Evolutionary conservation across 2,888 invertebrate species (phyloP), one percentile per base, ranked within the genome.

Genomic region (Chymomyza caudatula): DNA sequence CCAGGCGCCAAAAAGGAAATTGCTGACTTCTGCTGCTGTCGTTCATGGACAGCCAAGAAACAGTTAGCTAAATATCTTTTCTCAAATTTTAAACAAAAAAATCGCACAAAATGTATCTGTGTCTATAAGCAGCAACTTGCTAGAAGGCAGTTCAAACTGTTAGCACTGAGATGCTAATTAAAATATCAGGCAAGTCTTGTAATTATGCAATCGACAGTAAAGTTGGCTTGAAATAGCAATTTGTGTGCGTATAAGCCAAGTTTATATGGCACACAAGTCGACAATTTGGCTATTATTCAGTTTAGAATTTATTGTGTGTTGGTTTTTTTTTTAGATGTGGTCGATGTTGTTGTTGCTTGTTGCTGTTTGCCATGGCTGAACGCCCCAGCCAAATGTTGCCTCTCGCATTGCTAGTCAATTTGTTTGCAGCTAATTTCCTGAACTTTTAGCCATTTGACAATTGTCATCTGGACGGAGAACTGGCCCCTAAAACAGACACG

Each of bases 401-500:
- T n/a, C n/a, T 63, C 51, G 20, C 51, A 42, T 56, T 51, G 51
- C 19, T 23, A 52, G 49, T 65, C 70, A 71, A 67, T 78, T 81
- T 67, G 70, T 69, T 67, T 69, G 74, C 66, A 65, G 68, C 72
- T 79, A 80, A 83, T 80, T 79, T 77, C 51, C 47, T 58, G 23
- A 43, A 52, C 60, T 70, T 55, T 62, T 60, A 25, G 69, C 61
- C 65, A 62, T 53, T 62, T 63, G 57, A 58, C 69, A 69, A 66
- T 60, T 62, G 69, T 55, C 52, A 60, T 23, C n/a, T 51, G 20
- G 13, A 20, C 51, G 29, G 8, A 37, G 29, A n/a, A 15, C 47
- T 47, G 13, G 51, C 19, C 51, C 51, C 51, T 20, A 51, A 51
- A 51, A 51, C 22, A n/a, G 17, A 29, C 11, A 23, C 22, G 13